These are phyloP conservation scores for Catonia carolina DNA, from an alignment of 2,888 invertebrate genomes.

Conservation along the genomic window DNA sequence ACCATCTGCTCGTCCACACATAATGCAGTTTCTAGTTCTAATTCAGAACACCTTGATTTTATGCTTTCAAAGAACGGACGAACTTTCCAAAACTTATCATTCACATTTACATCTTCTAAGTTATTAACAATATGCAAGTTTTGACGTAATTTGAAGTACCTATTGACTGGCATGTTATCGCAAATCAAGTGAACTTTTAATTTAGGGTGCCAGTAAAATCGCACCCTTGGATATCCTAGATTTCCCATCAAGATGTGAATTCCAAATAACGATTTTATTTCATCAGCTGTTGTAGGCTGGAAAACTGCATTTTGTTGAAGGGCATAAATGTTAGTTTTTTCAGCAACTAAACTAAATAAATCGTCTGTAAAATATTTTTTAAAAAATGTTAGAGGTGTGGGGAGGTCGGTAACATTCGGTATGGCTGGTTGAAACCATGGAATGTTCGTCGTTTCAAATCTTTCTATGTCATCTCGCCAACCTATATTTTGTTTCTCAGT, in stretches of 20 bases:
- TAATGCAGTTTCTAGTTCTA: slow-evolving; percentile 8
- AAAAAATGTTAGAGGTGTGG: slow-evolving; percentile 4
- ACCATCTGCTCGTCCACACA: slow-evolving; percentile 12
- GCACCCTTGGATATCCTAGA: neutral
- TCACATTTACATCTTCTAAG: neutral
- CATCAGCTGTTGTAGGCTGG: neutral
- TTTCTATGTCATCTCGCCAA: neutral
- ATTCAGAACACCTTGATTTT: neutral
- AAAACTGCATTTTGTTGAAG: slow-evolving; percentile 11
- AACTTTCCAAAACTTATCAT: slow-evolving; percentile 13
- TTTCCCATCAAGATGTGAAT: slow-evolving; percentile 11
- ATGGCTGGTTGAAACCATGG: slow-evolving; percentile 10
- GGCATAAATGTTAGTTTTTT: slow-evolving; percentile 10
- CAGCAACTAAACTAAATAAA: neutral
- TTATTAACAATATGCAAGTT: neutral
- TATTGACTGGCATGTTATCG: slow-evolving; percentile 1
- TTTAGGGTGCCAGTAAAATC: slow-evolving; percentile 4
- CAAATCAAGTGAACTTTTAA: neutral
- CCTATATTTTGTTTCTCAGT: neutral
- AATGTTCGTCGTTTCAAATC: slow-evolving; percentile 3
- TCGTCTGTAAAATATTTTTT: slow-evolving; percentile 6
- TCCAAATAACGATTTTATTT: slow-evolving; percentile 6
- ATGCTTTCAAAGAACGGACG: slow-evolving; percentile 1
- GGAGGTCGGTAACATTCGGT: neutral
- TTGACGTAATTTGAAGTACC: slow-evolving; percentile 2